phyloP scores from a whole-genome alignment of 1,140 invertebrate species.

The Carcinoscorpius rotundicauda region DNA sequence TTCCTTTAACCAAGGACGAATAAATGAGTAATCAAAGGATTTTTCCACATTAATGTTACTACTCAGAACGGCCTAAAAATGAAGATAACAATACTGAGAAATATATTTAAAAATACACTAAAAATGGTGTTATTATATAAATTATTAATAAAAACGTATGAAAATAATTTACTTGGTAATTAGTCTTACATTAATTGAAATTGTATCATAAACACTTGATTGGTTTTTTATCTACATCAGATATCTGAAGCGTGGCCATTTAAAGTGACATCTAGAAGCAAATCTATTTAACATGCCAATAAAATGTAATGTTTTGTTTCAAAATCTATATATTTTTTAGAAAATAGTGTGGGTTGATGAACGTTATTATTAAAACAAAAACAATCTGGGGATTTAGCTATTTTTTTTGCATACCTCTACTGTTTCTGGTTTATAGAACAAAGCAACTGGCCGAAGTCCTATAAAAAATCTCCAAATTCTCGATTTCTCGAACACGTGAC shows the following conservation, averaged over 20 bases:
- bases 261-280: too few species aligned
- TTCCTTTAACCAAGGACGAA: conserved; percentile 63
- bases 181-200: background rate
- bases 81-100: background rate
- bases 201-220: background rate
- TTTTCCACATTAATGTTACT: conserved; percentile 69
- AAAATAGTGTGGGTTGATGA: too few species aligned
- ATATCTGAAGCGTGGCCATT: too few species aligned
- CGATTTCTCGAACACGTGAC: conserved; percentile 20
- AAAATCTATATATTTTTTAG: too few species aligned
- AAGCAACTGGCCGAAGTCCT: conserved; percentile 18
- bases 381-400: background rate
- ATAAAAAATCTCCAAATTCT: conserved; percentile 23
- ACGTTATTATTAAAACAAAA: too few species aligned
- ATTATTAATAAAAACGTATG: too few species aligned
- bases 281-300: too few species aligned
- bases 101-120: too few species aligned
- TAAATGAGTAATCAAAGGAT: conserved; percentile 52
- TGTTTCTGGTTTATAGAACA: conserved; percentile 24
- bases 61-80: conserved; percentile 34
- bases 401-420: conserved; percentile 17
- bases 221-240: background rate
- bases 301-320: too few species aligned
- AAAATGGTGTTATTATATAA: too few species aligned
- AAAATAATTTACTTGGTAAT: too few species aligned